Evolutionary conservation across 2,888 invertebrate species (phyloP).

Genomic region (Stegana nigrithorax): DNA sequence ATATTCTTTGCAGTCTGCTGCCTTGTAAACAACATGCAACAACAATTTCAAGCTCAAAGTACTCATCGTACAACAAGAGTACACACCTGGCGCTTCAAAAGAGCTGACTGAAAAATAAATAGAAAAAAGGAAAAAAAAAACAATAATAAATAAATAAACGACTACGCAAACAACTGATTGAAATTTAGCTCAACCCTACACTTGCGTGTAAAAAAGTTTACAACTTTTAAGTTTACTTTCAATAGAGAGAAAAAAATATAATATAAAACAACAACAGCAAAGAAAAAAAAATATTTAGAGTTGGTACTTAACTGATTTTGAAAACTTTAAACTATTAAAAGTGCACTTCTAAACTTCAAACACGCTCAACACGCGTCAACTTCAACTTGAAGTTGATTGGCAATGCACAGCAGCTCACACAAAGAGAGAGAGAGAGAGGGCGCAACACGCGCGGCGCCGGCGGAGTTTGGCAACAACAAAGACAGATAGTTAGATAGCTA

Average conservation of each 20-base stretch:
- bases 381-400: constrained; percentile 31
- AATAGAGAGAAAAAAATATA: neutral
- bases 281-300: constrained; percentile 21
- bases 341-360: constrained; percentile 49
- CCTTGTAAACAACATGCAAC: too few species aligned
- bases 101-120: neutral
- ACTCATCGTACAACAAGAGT: neutral
- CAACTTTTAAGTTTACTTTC: constrained; percentile 2
- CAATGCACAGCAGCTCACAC: neutral
- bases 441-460: too few species aligned
- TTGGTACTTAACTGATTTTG: constrained; percentile 59
- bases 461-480: neutral
- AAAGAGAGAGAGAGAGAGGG: neutral
- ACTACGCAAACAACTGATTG: too few species aligned
- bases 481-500: neutral
- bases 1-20: neutral
- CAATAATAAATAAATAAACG: too few species aligned
- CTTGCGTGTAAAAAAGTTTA: neutral
- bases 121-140: neutral
- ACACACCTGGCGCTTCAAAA: neutral
- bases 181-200: too few species aligned
- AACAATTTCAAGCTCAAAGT: too few species aligned
- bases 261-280: neutral
- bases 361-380: constrained; percentile 60
- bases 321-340: constrained; percentile 59